A percentile compares a stretch with the other conserved stretches of the same genome.
phyloP scores from a whole-genome alignment of 2,888 invertebrate genomes.

The Netelia inedita region DNA sequence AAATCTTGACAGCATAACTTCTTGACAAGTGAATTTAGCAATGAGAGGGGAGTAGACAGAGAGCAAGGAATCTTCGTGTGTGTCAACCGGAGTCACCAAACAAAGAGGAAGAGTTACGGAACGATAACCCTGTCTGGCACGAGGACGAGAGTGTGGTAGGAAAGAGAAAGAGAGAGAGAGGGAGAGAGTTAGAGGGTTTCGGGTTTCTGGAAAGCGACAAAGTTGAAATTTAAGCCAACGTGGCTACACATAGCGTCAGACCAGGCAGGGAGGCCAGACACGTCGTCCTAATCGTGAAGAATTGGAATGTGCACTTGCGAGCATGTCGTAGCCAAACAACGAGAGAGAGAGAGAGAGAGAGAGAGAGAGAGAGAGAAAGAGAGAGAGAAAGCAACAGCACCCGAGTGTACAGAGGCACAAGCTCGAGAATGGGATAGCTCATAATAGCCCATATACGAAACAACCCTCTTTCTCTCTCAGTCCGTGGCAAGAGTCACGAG shows the following conservation, averaged over 20 bases:
- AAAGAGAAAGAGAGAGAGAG: background rate
- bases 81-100: background rate
- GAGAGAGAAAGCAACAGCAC: constrained; percentile 39
- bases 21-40: constrained; percentile 25
- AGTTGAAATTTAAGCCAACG: constrained; percentile 63
- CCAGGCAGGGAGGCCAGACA: constrained; percentile 31
- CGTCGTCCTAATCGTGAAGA: constrained; percentile 60
- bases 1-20: constrained; percentile 19
- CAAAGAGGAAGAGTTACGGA: constrained; percentile 37
- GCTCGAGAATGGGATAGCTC: constrained; percentile 12
- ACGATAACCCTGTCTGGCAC: constrained; percentile 56
- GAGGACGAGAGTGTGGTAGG: constrained; percentile 22
- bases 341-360: constrained; percentile 20
- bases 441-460: constrained; percentile 44
- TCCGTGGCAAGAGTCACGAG: constrained; percentile 39
- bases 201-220: constrained; percentile 61
- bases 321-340: background rate
- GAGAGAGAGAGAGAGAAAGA: constrained; percentile 31
- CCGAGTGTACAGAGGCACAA: constrained; percentile 1
- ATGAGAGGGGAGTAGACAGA: background rate
- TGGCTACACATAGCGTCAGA: background rate
- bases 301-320: constrained; percentile 64
- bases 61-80: background rate
- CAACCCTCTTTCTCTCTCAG: constrained; percentile 38
- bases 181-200: constrained; percentile 35